Base-by-base conservation (phyloP, 2,797 vertebrate genomes). In the Myotis findleyi region DNA sequence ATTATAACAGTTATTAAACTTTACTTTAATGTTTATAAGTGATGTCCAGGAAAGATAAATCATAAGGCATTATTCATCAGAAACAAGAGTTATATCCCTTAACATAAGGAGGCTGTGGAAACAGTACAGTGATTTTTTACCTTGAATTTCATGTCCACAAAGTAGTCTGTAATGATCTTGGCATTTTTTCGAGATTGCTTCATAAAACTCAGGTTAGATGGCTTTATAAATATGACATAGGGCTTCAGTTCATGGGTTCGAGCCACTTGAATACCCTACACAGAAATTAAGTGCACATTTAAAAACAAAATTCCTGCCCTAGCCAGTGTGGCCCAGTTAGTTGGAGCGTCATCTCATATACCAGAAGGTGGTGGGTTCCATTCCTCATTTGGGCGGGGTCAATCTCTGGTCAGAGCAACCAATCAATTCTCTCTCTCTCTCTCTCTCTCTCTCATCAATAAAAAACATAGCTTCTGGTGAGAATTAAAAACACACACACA, bases 221-320 rank as follows among this genome's bases (percentile, higher is more conserved):
- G 99, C 97, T 99, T 99, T 97, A 99, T 98, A 51, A 99, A 99
- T 98, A 99, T 98, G 93, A 99, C 75, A 96, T 99, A 99, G 80
- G 99, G 99, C 96, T 98, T 99, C 97, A 99, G 98, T 66, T 99
- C 99, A 25, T 98, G 99, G 6, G 98, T 99, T 97, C 99, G 98
- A 96, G 99, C 98, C 69, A 98, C 95, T 55, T 98, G 99, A 91
- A 99, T 99, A 84, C 98, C 98, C 99, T 99, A 93, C 47, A 97
- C 79, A 97, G 57, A 69, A 91, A 90, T 89, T 81, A 87, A 69
- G 68, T 38, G 27, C 7, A 73, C 16, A 77, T 73, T 95, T 95
- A 77, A 88, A 93, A 88, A 85, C 62, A 77, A 6, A 95, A 73
- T 41, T 53, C 49, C 30, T 82, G 44, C 14, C 62, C 16, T 66